Base-by-base conservation (phyloP, 2,113 vertebrate genomes). In the Coryphaenoides rupestris region DNA sequence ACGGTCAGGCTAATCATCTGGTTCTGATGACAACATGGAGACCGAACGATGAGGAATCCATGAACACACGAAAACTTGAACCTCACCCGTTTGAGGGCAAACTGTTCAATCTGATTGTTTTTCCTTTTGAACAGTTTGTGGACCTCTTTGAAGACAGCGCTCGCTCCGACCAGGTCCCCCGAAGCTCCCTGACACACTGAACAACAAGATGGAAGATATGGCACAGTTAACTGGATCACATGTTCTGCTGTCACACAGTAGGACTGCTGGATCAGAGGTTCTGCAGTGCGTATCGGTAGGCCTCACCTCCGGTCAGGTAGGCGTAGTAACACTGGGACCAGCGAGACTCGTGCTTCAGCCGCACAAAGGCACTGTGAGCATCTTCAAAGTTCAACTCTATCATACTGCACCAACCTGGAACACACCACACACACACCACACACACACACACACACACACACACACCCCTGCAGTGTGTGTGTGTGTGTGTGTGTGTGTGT, bases 261-360 rank as follows among this genome's bases (percentile, higher is more conserved):
- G n/a, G n/a, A n/a, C n/a, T n/a, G n/a, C n/a, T n/a, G n/a, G n/a
- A n/a, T n/a, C n/a, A n/a, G n/a, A n/a, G n/a, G n/a, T n/a, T n/a
- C n/a, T n/a, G n/a, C 2, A 3, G 47, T 50, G 15, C 13, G 22
- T n/a, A 21, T n/a, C n/a, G n/a, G n/a, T n/a, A 19, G 16, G 4
- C 72, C 92, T 82, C 77, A 96, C 96, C 94, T 82, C 94, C 97
- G 1, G 97, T 98, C 72, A 99, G 81, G 75, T 98, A 99, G 13
- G 97, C 97, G 2, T 98, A 99, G 79, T 98, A 99, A 82, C 97
- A 99, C 85, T 99, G 96, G 0, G 96, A 99, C 97, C 97, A 99
- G 62, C 97, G 88, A 0, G 97, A 99, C 73, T 99, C 96, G 1
- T 96, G 95, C 77, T 98, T 99, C 60, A 99, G 93, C 60, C 96